These are phyloP conservation scores for Novumbra hubbsi DNA, from an alignment of 2,797 vertebrate genomes.

Conservation along the genomic window DNA sequence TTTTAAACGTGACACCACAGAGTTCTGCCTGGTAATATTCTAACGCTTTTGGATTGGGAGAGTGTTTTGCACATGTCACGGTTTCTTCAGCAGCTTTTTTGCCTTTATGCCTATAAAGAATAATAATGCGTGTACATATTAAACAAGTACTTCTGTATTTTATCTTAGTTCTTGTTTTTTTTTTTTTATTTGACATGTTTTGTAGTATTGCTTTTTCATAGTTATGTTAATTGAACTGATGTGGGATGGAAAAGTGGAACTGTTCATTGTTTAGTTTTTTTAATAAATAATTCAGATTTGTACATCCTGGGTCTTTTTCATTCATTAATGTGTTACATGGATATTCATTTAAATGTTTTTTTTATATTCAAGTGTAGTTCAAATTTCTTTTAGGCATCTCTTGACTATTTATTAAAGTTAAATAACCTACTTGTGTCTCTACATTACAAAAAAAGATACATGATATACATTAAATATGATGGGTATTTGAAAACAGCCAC, in stretches of 20 bases:
- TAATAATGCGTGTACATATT: conserved; percentile 77
- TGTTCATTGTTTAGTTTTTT: conserved; percentile 72
- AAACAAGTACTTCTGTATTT: conserved; percentile 68
- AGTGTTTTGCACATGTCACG: conserved; percentile 72
- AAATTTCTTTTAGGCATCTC: neutral
- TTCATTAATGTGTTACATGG: neutral
- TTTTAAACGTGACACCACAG: conserved; percentile 27
- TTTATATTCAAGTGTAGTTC: too few relatives aligned
- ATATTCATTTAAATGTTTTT: neutral
- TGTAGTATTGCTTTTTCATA: conserved; percentile 79
- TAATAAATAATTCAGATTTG: conserved; percentile 67
- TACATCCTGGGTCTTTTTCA: conserved; percentile 30
- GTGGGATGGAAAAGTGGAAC: conserved; percentile 66
- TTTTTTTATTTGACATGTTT: conserved; percentile 73
- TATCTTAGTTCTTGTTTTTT: conserved; percentile 37
- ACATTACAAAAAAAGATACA: neutral
- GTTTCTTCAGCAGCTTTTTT: conserved; percentile 68
- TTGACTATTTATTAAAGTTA: neutral
- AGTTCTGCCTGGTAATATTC: conserved; percentile 25
- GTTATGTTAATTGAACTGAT: conserved; percentile 70
- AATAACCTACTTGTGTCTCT: neutral
- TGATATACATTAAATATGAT: neutral
- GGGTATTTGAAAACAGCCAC: neutral
- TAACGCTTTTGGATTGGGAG: conserved; percentile 61
- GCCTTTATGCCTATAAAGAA: conserved; percentile 74